Conservation (phyloP, 2,888 invertebrate genomes). For the Synanthedon tipuliformis region DNA sequence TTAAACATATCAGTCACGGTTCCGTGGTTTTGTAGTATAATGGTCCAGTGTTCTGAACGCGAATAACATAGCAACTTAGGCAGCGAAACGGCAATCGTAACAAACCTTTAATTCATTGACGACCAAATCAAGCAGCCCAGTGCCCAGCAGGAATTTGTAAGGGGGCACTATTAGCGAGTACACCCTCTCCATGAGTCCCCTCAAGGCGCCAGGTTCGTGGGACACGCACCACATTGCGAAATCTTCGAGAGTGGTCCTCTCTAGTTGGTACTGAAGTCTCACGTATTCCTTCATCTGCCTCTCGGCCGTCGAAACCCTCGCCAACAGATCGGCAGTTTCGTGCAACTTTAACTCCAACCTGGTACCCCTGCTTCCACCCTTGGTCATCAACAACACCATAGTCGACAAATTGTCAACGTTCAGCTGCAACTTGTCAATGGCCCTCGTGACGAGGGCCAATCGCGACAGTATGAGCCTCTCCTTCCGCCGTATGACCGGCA, state of each 20-base stretch:
- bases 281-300: slow-evolving; percentile 72
- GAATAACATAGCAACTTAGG: no score
- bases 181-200: slow-evolving; percentile 74
- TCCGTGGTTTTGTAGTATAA: not conserved
- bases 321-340: slow-evolving; percentile 71
- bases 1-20: not conserved
- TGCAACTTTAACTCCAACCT: slow-evolving; percentile 72
- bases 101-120: slow-evolving; percentile 49
- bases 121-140: slow-evolving; percentile 51
- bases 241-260: slow-evolving; percentile 75
- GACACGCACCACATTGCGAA: slow-evolving; percentile 79
- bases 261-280: slow-evolving; percentile 60
- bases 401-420: slow-evolving; percentile 34
- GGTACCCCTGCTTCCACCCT: slow-evolving; percentile 44
- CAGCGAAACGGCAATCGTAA: slow-evolving; percentile 3
- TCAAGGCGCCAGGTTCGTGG: slow-evolving; percentile 74
- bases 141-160: slow-evolving; percentile 47
- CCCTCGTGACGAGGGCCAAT: slow-evolving; percentile 33
- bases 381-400: slow-evolving; percentile 40
- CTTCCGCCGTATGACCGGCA: slow-evolving; percentile 72
- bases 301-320: slow-evolving; percentile 71
- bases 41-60: no score
- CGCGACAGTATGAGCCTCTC: slow-evolving; percentile 72
- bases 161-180: slow-evolving; percentile 72
- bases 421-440: slow-evolving; percentile 39